Evolutionary conservation across 37 sponge, comb jelly and placozoan species (phyloP), one percentile per base, ranked within the genome.

Genomic region (Tethya wilhelma): DNA sequence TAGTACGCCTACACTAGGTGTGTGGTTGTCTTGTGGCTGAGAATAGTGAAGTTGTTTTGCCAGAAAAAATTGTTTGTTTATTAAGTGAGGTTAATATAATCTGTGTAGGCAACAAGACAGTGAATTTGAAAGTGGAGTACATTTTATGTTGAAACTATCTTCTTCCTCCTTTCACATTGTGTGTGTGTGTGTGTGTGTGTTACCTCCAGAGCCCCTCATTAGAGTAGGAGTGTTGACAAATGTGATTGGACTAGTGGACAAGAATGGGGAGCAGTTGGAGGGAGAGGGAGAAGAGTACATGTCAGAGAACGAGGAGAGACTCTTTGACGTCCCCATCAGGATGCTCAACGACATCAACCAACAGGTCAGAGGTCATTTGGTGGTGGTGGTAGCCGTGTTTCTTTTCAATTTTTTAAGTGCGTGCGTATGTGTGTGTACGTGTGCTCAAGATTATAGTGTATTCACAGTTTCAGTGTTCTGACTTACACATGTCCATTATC

Each of bases 331-430:
- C 31, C 75, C 82, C 38, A 33, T 90, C 1, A 71, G 42, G 44
- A 77, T 77, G 64, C 57, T 90, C 42, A 69, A 59, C n/a, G 90
- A 84, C 76, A 58, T 77, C 30, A 80, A 85, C 53, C 67, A 80
- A 23, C 90, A 85, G 90, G 90, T 81, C n/a, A n/a, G n/a, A 40
- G 6, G 56, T 9, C 46, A 43, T 6, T 14, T 64, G 56, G 69
- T 14, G 17, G 42, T 64, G 39, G 11, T 11, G 14, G 57, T n/a
- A n/a, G n/a, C n/a, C n/a, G n/a, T 69, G 38, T 69, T 20, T 53
- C 17, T n/a, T n/a, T n/a, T n/a, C n/a, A n/a, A n/a, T n/a, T n/a
- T n/a, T n/a, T n/a, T n/a, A 20, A n/a, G 74, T 73, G 32, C 57
- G 14, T 49, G 53, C 14, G 14, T 14, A 19, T 49, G 53, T 49